These are phyloP conservation scores for Helicoverpa zea DNA, from an alignment of 1,140 invertebrate genomes.

Conservation along the genomic window DNA sequence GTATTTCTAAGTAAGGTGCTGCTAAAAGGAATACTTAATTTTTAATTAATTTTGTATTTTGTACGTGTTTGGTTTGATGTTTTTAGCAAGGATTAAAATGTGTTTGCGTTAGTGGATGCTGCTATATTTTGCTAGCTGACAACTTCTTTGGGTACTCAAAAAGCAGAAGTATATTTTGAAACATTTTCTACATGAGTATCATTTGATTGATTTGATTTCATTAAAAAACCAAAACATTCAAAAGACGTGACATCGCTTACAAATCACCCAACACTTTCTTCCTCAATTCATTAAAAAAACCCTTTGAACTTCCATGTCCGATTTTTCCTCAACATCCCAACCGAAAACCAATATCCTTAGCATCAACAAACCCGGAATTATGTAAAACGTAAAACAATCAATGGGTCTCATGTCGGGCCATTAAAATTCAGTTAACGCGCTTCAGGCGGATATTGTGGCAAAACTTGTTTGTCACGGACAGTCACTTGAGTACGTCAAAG, in stretches of 20 bases:
- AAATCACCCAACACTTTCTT: too few species aligned
- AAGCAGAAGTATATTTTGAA: too few species aligned
- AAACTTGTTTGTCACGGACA: conserved; percentile 30
- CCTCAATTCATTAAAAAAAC: background rate
- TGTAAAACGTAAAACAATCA: background rate
- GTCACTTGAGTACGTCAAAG: conserved; percentile 31
- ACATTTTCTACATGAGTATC: too few species aligned
- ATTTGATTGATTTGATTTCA: too few species aligned
- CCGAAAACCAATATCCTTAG: background rate
- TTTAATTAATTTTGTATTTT: conserved; percentile 16
- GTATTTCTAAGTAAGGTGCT: background rate
- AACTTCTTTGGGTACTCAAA: background rate
- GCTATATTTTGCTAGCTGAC: background rate
- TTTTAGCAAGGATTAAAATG: too few species aligned
- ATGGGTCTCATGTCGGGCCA: background rate
- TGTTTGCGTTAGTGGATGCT: background rate
- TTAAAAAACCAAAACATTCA: too few species aligned
- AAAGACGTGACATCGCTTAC: too few species aligned
- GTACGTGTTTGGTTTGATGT: background rate
- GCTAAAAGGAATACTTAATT: conserved; percentile 2
- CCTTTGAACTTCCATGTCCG: background rate
- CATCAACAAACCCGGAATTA: background rate
- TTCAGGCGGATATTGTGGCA: conserved; percentile 31
- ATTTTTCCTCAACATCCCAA: background rate
- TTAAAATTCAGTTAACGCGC: conserved; percentile 32